Evolutionary conservation across 2,888 invertebrate genomes (phyloP).

Genomic region (Mylabris sibirica): DNA sequence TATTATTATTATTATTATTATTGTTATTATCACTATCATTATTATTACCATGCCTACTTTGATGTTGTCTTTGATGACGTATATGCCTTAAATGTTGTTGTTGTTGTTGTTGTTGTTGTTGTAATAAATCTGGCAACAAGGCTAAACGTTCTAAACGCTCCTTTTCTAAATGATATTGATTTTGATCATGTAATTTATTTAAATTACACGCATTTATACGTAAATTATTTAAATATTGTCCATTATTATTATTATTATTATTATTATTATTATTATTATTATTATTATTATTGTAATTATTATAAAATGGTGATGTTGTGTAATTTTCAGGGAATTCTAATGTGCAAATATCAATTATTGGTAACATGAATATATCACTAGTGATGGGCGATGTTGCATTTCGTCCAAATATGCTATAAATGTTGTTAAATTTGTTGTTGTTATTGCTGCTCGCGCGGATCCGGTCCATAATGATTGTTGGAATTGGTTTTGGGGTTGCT

Average conservation of each 20-base stretch:
- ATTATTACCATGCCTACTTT: not conserved
- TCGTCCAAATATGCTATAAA: constrained; percentile 52
- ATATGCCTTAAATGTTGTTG: constrained; percentile 44
- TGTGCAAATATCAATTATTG: constrained; percentile 61
- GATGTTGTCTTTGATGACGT: constrained; percentile 54
- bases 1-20: constrained; percentile 1
- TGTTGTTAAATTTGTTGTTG: constrained; percentile 50
- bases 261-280: constrained; percentile 5
- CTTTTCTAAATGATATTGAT: constrained; percentile 43
- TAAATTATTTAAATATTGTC: constrained; percentile 24
- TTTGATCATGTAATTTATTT: constrained; percentile 48
- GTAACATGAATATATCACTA: constrained; percentile 55
- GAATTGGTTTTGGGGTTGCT: constrained; percentile 61
- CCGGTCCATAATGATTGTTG: constrained; percentile 58
- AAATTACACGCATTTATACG: constrained; percentile 52
- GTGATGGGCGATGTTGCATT: constrained; percentile 54
- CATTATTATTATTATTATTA: constrained; percentile 4
- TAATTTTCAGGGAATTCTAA: constrained; percentile 56
- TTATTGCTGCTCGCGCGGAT: constrained; percentile 49
- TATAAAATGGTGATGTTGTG: constrained; percentile 37
- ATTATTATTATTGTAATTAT: constrained; percentile 4
- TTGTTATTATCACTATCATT: not conserved
- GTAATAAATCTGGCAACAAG: constrained; percentile 41
- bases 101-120: constrained; percentile 24
- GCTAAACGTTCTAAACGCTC: constrained; percentile 50